Conservation (phyloP, 2,888 invertebrate species). For the Meiosimyza platycephala region DNA sequence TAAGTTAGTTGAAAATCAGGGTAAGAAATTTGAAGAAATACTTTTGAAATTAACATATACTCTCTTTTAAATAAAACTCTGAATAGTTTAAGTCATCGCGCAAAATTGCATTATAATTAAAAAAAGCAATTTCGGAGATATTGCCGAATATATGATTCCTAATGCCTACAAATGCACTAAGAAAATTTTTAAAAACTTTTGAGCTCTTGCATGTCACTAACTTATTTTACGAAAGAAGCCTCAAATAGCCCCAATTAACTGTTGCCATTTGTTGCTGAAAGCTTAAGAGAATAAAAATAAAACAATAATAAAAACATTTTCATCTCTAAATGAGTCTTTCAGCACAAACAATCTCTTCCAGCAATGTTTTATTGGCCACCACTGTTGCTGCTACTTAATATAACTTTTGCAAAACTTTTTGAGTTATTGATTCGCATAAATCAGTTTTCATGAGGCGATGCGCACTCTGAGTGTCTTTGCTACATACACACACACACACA, state of each 20-base stretch:
- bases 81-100: not conserved
- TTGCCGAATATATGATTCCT: no score
- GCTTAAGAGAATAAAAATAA: no score
- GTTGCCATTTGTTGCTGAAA: no score
- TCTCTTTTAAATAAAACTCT: not conserved
- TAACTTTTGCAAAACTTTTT: not conserved
- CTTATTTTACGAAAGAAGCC: no score
- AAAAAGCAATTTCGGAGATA: no score
- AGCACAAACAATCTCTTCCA: not conserved
- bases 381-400: not conserved
- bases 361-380: not conserved
- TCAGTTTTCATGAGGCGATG: slow-evolving; percentile 16
- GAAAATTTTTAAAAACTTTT: no score
- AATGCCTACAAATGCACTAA: no score
- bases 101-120: no score
- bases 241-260: no score
- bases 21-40: not conserved
- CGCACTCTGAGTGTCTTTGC: not conserved
- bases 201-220: no score
- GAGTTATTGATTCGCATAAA: slow-evolving; percentile 25
- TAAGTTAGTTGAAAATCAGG: not conserved
- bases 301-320: not conserved
- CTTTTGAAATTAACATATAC: no score
- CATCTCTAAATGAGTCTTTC: not conserved
- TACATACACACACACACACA: not conserved